Evolutionary conservation across 2,888 invertebrate species (phyloP).

Genomic region (Stenichneumon culpator): DNA sequence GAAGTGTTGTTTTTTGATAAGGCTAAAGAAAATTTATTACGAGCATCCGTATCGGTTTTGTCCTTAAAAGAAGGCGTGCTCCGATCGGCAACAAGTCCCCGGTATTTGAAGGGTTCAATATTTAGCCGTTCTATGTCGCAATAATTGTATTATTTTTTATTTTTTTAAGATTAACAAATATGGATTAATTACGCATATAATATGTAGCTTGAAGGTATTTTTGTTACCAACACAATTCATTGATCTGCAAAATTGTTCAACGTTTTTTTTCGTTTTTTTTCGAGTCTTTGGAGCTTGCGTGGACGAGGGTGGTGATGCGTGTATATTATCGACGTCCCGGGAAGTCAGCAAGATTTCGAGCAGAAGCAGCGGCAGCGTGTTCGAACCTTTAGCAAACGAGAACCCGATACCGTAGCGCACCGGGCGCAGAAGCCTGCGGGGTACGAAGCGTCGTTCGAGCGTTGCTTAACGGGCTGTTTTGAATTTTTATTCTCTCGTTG

Average conservation of each 20-base stretch:
- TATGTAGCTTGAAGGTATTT: neutral
- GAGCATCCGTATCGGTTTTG: too few relatives aligned
- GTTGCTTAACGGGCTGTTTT: constrained; percentile 78
- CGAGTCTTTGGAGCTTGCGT: constrained; percentile 2
- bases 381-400: constrained; percentile 38
- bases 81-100: too few relatives aligned
- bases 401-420: constrained; percentile 51
- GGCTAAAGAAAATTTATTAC: too few relatives aligned
- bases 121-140: too few relatives aligned
- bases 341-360: constrained; percentile 33
- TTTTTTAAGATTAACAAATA: neutral
- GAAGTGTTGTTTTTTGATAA: too few relatives aligned
- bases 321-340: constrained; percentile 15
- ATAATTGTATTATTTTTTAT: neutral
- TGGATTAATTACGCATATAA: neutral
- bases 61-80: too few relatives aligned
- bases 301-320: constrained; percentile 41
- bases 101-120: too few relatives aligned
- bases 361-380: constrained; percentile 26
- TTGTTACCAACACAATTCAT: neutral
- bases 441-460: constrained; percentile 73
- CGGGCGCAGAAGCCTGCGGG: constrained; percentile 49
- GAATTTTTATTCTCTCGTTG: constrained; percentile 77
- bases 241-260: neutral
- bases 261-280: neutral